These are phyloP conservation scores for Noctua janthina DNA, from an alignment of 2,888 invertebrate species.

Conservation along the genomic window DNA sequence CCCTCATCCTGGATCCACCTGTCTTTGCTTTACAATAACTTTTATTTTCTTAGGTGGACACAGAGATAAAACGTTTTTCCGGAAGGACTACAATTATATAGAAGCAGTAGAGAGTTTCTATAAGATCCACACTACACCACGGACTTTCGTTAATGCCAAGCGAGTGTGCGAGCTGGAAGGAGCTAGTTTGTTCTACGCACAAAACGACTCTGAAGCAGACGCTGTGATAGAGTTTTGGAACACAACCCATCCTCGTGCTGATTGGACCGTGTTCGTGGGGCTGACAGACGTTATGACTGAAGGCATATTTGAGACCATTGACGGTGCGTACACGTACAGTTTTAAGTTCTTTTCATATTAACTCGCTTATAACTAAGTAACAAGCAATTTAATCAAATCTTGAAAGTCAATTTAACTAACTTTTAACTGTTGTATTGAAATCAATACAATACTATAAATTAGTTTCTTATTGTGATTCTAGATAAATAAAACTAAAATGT, in stretches of 20 bases:
- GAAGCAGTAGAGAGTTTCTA: conserved; percentile 13
- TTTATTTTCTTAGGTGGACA: conserved; percentile 3
- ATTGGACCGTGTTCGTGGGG: conserved; percentile 14
- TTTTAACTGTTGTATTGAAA: neutral
- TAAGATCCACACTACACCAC: conserved; percentile 11
- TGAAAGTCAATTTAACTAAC: neutral
- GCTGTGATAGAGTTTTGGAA: conserved; percentile 24
- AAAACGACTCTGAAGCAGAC: neutral
- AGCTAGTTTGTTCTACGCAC: conserved; percentile 14
- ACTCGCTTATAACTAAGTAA: neutral
- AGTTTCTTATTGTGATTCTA: too few species aligned
- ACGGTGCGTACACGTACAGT: conserved; percentile 1
- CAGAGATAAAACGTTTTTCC: neutral
- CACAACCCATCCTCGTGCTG: conserved; percentile 10
- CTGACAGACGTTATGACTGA: conserved; percentile 7
- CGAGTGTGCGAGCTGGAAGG: conserved; percentile 3
- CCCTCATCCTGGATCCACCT: neutral
- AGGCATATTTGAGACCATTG: conserved; percentile 18
- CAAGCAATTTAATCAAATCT: neutral
- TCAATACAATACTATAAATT: neutral
- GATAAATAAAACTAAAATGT: neutral
- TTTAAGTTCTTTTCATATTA: neutral
- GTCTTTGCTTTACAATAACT: neutral
- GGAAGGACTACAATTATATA: conserved; percentile 69
- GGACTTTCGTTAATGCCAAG: conserved; percentile 1